Evolutionary conservation across 2,888 invertebrate genomes (phyloP), one percentile per base, ranked within the genome.

Genomic region (Dryomyza anilis): DNA sequence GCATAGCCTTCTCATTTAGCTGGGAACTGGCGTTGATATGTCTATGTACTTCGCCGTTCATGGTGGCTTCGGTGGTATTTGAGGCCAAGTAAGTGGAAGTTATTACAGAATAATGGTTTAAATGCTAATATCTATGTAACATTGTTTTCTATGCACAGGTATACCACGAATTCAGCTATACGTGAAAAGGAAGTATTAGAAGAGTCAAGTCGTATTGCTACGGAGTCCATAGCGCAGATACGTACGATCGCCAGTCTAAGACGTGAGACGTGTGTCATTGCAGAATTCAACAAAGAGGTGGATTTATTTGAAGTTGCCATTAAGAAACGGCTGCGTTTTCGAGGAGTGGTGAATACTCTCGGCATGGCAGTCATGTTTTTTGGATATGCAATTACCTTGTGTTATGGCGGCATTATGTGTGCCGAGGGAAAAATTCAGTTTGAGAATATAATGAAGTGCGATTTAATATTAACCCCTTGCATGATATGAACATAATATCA

Each of bases 1-100:
- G 85, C 0, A 76, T 90, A 3, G 88, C 89, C 0, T 78, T 90
- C 80, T 87, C 85, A 75, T 90, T 85, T 80, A 88, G 89, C 1
- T 90, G 89, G 89, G 86, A 89, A 74, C 86, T 91, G 86, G 89
- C 91, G 0, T 78, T 91, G 4, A 88, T 90, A 4, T 89, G 89
- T 0, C 76, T 89, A 30, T 81, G 87, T 3, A 88, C 89, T 0
- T 87, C 91, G 48, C 91, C 91, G 0, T 77, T 91, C 73, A 88
- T 91, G 55, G 85, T 91, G 0, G 85, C 84, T 0, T 87, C 89
- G 0, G 88, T 91, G 50, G 86, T 89, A 59, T 85, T 90, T 66
- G 91, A 91, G 73, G 88, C 88, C 2, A 74, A 85, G 73, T 75
- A 69, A 25, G 27, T 25, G n/a, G 1, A 6, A 29, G 7, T 33